Evolutionary conservation across 2,797 vertebrate species (phyloP).

Genomic region (Ctenosaura bakeri): DNA sequence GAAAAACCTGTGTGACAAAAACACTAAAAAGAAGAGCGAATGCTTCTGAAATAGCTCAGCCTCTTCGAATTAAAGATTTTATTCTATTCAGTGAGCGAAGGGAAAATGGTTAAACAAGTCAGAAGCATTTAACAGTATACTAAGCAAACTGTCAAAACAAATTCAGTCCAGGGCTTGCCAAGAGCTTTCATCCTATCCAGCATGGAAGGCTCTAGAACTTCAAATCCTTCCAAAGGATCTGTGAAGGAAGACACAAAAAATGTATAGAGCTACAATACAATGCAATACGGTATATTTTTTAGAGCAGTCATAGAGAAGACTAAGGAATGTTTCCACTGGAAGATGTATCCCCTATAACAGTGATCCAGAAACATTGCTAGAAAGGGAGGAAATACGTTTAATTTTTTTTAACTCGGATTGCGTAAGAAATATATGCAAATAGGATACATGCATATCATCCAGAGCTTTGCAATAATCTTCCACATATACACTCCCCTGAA

Average conservation of each 20-base stretch:
- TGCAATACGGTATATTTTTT: not conserved
- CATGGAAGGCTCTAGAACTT: not conserved
- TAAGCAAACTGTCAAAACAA: slow-evolving; percentile 13
- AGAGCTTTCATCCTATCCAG: slow-evolving; percentile 8
- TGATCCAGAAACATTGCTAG: not conserved
- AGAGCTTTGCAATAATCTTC: not conserved
- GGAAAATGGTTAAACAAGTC: slow-evolving; percentile 6
- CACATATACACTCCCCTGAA: not conserved
- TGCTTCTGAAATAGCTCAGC: slow-evolving; percentile 5
- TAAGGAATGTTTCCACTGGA: not conserved
- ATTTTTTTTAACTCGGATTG: not conserved
- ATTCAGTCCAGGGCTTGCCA: slow-evolving; percentile 9
- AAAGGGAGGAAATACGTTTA: too few species aligned
- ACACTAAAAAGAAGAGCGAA: not conserved
- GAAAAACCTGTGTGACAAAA: slow-evolving; percentile 5
- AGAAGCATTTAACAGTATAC: not conserved
- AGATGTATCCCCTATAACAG: not conserved
- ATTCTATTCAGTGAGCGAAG: slow-evolving; percentile 6
- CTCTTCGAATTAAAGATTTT: slow-evolving; percentile 22
- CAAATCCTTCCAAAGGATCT: not conserved
- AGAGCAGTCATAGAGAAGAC: not conserved
- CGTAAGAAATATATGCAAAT: not conserved
- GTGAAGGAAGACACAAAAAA: not conserved
- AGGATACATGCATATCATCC: not conserved
- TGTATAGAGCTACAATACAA: not conserved